phyloP scores from a whole-genome alignment of 2,797 vertebrate genomes.

The Sebastes iracundus region DNA sequence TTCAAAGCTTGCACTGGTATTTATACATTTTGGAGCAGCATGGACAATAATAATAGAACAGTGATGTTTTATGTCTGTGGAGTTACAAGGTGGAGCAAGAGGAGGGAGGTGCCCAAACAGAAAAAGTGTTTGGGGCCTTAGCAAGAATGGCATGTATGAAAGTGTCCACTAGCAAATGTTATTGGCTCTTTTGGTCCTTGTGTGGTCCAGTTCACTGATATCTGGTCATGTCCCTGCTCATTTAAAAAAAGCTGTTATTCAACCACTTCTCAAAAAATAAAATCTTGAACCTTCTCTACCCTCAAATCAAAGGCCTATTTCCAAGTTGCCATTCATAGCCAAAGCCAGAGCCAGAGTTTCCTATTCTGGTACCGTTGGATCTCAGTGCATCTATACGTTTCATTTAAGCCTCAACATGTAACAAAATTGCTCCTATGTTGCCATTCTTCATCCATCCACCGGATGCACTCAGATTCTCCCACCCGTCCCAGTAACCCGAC shows the following conservation, averaged over 20 bases:
- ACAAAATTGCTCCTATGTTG: not conserved
- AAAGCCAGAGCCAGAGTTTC: not conserved
- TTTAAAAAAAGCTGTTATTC: not conserved
- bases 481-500: no score
- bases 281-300: not conserved
- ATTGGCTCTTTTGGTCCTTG: no score
- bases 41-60: not conserved
- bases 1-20: constrained; percentile 7
- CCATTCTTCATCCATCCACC: not conserved
- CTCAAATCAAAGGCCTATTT: not conserved
- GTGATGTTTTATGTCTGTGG: not conserved
- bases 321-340: not conserved
- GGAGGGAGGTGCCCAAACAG: not conserved
- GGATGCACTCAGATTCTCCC: not conserved
- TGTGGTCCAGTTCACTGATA: not conserved
- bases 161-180: not conserved
- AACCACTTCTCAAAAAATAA: no score
- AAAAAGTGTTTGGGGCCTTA: not conserved
- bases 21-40: constrained; percentile 49
- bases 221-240: no score
- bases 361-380: not conserved
- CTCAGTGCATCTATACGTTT: not conserved
- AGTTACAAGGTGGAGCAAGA: not conserved
- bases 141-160: not conserved
- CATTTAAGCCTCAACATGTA: not conserved